A percentile compares a stretch with the other conserved stretches of the same genome.
Evolutionary conservation across 2,797 vertebrate genomes (phyloP).

Genomic region (Rhabdophis nuchalis): DNA sequence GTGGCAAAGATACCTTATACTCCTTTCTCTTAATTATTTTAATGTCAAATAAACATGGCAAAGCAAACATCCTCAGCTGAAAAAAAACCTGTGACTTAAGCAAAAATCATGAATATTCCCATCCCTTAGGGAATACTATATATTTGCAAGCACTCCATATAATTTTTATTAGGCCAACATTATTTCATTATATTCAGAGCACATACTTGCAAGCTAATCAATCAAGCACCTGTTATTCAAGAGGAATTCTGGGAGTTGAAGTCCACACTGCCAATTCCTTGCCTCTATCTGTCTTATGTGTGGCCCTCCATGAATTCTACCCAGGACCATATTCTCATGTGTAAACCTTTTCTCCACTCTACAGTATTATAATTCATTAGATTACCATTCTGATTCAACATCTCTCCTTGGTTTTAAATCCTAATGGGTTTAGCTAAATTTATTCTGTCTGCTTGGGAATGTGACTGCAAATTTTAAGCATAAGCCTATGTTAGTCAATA

Average conservation of each 20-base stretch:
- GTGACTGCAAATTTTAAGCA: not conserved
- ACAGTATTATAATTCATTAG: not conserved
- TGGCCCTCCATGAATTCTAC: not conserved
- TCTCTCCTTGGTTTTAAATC: not conserved
- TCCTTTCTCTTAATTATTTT: not conserved
- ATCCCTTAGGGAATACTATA: not conserved
- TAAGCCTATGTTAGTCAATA: not conserved
- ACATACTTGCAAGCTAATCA: not conserved
- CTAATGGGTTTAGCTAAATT: not conserved
- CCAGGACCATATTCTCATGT: not conserved
- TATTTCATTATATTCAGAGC: not conserved
- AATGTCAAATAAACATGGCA: not conserved
- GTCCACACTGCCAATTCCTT: not conserved
- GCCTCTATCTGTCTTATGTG: not conserved
- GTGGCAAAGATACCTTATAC: not conserved
- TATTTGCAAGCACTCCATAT: not conserved
- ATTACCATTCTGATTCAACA: not conserved
- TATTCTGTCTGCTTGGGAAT: not conserved
- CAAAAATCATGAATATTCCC: not conserved
- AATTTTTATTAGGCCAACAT: constrained; percentile 22
- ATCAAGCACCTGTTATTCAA: not conserved
- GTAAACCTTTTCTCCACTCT: not conserved
- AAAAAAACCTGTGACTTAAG: not conserved
- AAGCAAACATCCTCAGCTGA: not conserved
- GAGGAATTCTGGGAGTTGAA: not conserved